Percentiles rank a stretch among this genome's conserved stretches.
These are phyloP conservation scores for Torymus texanus DNA, from an alignment of 2,888 invertebrate genomes.

Conservation along the genomic window DNA sequence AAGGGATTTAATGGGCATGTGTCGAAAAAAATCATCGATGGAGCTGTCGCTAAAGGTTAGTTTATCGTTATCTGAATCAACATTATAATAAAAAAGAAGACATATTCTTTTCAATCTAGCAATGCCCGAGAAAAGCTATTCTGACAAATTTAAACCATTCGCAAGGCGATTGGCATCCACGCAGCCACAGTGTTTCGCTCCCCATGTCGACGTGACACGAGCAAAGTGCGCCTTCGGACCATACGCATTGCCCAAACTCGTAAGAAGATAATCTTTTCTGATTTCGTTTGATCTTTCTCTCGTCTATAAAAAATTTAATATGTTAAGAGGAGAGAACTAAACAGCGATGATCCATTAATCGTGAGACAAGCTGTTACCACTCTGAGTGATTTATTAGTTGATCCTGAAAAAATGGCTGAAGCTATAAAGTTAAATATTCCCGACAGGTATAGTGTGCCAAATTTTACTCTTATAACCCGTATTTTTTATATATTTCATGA, in stretches of 20 bases:
- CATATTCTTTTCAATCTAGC: slow-evolving; percentile 58
- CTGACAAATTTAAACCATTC: slow-evolving; percentile 68
- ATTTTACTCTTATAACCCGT: too few relatives aligned
- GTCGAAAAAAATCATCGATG: slow-evolving; percentile 70
- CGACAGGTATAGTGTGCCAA: slow-evolving; percentile 66
- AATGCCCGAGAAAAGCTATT: slow-evolving; percentile 62
- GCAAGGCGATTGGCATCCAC: slow-evolving; percentile 71
- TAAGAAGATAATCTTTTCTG: slow-evolving; percentile 41
- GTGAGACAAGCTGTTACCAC: slow-evolving; percentile 74
- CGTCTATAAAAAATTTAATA: slow-evolving; percentile 46
- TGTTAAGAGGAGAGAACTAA: slow-evolving; percentile 71
- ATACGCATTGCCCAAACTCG: slow-evolving; percentile 72
- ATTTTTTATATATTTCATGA: too few relatives aligned
- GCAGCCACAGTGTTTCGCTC: slow-evolving; percentile 74
- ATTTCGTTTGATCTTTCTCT: background rate
- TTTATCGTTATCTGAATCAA: too few relatives aligned
- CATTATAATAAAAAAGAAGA: background rate
- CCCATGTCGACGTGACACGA: slow-evolving; percentile 73
- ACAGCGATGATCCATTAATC: slow-evolving; percentile 67
- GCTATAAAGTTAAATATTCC: slow-evolving; percentile 73
- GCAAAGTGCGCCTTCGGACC: slow-evolving; percentile 74
- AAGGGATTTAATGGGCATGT: slow-evolving; percentile 48
- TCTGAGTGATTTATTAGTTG: slow-evolving; percentile 73
- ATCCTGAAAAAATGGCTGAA: slow-evolving; percentile 75
- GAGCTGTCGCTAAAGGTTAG: slow-evolving; percentile 69